Evolutionary conservation across 2,113 vertebrate genomes (phyloP), one percentile per base, ranked within the genome.

Genomic region (Nicator chloris): DNA sequence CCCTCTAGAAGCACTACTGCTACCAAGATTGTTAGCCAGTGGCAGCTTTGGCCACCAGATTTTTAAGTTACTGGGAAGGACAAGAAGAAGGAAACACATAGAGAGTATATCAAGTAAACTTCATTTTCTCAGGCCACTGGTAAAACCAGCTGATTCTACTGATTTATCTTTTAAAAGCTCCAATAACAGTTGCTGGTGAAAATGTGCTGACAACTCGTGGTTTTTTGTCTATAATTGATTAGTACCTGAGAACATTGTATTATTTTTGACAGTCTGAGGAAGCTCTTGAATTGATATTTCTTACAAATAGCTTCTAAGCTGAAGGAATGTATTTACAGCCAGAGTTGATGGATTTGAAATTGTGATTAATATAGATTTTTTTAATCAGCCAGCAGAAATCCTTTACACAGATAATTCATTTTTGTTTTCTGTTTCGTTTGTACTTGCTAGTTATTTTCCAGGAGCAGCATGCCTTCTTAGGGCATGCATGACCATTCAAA

Each of bases 321-420:
- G 63, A 91, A 87, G 54, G 47, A 73, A 54, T 35, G 37, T 90
- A 61, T 90, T 95, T 94, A 82, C 54, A 70, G 53, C 77, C 75
- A 88, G 71, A 81, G 50, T 2, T 69, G 84, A 90, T 94, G 42
- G 87, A 80, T 94, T 95, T 85, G 73, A 90, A 85, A 82, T 82
- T 0, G 1, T 30, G 19, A 90, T 93, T 86, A 70, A 95, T 94
- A 82, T 82, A 84, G 71, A 80, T 92, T 83, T 85, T 76, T 80
- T 92, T 89, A 73, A 83, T 86, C 63, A 94, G 33, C 22, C 37
- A 84, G 77, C 31, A 86, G 72, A 77, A 88, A 51, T 84, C 56
- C 44, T 77, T 66, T 75, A 57, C 3, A 2, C 39, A 63, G 73
- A 76, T 84, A 0, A 0, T 87, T 91, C 26, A 5, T 27, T 85